These are phyloP conservation scores for Ovis canadensis DNA, from an alignment of 2,113 vertebrate species.

Conservation along the genomic window DNA sequence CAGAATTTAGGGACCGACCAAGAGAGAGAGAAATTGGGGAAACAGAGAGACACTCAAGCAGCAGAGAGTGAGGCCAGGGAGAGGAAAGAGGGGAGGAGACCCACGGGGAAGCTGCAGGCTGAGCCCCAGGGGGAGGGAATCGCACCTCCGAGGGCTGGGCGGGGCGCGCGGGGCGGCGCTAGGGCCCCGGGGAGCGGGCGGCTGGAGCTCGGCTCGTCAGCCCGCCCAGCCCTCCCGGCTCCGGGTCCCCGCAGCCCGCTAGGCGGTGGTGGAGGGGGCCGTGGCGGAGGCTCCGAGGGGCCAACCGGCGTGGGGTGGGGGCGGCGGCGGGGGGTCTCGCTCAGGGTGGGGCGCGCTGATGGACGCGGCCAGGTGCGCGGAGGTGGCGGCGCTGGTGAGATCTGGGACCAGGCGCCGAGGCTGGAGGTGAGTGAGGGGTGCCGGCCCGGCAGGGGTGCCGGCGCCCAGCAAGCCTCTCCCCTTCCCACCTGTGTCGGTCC, in stretches of 20 bases:
- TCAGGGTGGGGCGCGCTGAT: neutral
- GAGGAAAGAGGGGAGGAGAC: neutral
- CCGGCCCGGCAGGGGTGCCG: neutral
- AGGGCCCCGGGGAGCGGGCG: conserved; percentile 58
- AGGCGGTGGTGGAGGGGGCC: neutral
- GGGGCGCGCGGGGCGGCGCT: conserved; percentile 29
- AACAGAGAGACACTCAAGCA: neutral
- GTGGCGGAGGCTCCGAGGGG: neutral
- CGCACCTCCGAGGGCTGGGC: neutral
- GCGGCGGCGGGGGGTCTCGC: neutral
- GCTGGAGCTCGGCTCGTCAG: neutral
- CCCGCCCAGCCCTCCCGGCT: neutral
- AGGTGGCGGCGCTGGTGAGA: conserved; percentile 23
- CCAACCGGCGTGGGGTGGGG: neutral
- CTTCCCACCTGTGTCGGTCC: conserved; percentile 35
- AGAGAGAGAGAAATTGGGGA: neutral
- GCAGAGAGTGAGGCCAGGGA: neutral
- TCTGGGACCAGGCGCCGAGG: neutral
- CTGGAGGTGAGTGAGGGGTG: conserved; percentile 47
- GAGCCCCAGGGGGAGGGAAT: neutral
- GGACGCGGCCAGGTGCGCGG: conserved; percentile 43
- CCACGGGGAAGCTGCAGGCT: fast-evolving
- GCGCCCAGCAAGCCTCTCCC: neutral
- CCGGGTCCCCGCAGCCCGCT: conserved; percentile 1
- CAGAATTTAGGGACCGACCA: neutral